Conservation (phyloP, 2,888 invertebrate species). For the Diadegma fenestrale region DNA sequence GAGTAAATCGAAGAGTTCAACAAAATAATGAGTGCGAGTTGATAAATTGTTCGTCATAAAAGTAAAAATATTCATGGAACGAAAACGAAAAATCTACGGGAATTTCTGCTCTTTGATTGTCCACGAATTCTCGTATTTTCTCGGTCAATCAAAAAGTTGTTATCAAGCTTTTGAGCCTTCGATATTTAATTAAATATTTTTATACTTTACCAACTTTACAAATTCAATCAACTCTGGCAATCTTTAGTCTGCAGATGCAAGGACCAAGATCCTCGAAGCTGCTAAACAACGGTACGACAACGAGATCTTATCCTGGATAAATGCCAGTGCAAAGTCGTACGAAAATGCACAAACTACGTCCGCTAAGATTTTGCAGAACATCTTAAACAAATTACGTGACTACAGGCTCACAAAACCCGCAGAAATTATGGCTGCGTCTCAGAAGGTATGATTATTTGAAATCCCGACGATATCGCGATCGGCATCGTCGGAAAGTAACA, state of each 20-base stretch:
- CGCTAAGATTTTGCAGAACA: not conserved
- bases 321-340: not conserved
- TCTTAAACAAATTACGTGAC: not conserved
- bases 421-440: not conserved
- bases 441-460: not conserved
- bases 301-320: not conserved
- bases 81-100: not conserved
- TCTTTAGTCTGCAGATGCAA: constrained; percentile 4
- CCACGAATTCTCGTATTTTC: not conserved
- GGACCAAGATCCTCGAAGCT: not conserved
- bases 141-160: not conserved
- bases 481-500: not conserved
- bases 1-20: not conserved
- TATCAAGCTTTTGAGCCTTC: not conserved
- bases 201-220: not conserved
- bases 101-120: not conserved
- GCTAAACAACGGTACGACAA: not conserved
- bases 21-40: not conserved
- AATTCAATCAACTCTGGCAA: not conserved
- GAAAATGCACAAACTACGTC: not conserved
- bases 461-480: not conserved
- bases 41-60: not conserved
- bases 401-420: not conserved
- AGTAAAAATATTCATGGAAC: not conserved
- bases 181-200: not conserved